Percentiles rank a stretch among this genome's conserved stretches.
Conservation (phyloP, 30 jellyfish, hydroid and myxozoan species). For the Turritopsis rubra region DNA sequence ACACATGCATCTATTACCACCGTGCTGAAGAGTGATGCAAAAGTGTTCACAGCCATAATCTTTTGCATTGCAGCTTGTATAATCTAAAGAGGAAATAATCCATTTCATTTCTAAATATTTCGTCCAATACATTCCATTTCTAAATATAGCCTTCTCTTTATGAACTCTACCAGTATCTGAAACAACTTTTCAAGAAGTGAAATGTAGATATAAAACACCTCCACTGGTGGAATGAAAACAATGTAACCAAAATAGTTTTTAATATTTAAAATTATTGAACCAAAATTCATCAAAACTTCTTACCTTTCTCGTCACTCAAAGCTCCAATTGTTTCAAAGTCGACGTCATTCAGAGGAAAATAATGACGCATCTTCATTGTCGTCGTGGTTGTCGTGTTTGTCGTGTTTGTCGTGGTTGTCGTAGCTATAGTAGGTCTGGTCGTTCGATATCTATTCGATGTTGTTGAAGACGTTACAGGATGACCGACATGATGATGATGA, state of each 20-base stretch:
- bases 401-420: conserved; percentile 10
- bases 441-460: no score
- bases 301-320: conserved; percentile 57
- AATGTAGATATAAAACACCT: not conserved
- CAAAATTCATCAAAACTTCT: not conserved
- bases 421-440: not conserved
- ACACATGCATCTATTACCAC: conserved; percentile 95
- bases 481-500: not conserved
- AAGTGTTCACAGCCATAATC: conserved; percentile 85
- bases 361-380: conserved; percentile 27
- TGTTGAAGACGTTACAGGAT: conserved; percentile 14
- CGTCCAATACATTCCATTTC: no score
- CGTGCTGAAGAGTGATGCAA: conserved; percentile 76
- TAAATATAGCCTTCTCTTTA: no score
- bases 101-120: no score
- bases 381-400: conserved; percentile 17
- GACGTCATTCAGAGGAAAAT: conserved; percentile 58
- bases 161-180: no score
- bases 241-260: no score
- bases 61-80: conserved; percentile 71
- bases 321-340: conserved; percentile 68
- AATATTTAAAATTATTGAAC: no score
- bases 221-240: not conserved
- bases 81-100: conserved; percentile 32
- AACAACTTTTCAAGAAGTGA: no score